Base-by-base conservation (phyloP, 2,113 vertebrate species). In the Stegastes partitus region DNA sequence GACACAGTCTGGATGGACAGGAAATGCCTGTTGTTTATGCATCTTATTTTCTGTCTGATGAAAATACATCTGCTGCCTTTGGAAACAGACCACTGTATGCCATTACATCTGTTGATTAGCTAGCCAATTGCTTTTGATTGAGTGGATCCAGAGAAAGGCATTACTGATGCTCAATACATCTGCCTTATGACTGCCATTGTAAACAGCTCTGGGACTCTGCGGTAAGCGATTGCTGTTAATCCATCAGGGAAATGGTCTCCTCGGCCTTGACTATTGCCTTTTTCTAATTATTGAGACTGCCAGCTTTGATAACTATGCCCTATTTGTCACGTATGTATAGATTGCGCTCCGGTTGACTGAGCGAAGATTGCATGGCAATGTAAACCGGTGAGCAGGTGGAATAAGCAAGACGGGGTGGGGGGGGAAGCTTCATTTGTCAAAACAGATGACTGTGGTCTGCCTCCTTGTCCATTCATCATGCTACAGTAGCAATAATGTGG, bases 271-370 rank as follows among this genome's bases (percentile, higher is more conserved):
- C 89, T 74, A 86, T 83, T 84, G 85, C 85, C 80, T 81, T 90
- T 92, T 90, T 92, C 87, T 92, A 93, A 92, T 93, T 91, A 93
- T 91, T 83, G 74, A 76, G 74, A 83, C 86, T 92, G 91, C 88
- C 91, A 91, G 79, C 67, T 92, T 85, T 88, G 87, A 92, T 90
- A 89, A 87, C 90, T 68, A 39, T 56, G 59, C 77, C 68, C 85
- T 71, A 90, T 90, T 84, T 80, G 87, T 92, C 89, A 91, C 70
- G 47, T 67, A 70, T 74, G 87, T 90, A 90, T 90, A 79, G 86
- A 89, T 82, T 72, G 77, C 31, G 3, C 12, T 47, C 18, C 15
- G 65, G 62, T 55, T 78, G 80, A 78, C 75, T 78, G 68, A 69
- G 63, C 67, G 0, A 65, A 37, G 74, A 87, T 62, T 67, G 81